These are phyloP conservation scores for Drosophila paulistorum DNA, from an alignment of 1,140 invertebrate species.

Conservation along the genomic window DNA sequence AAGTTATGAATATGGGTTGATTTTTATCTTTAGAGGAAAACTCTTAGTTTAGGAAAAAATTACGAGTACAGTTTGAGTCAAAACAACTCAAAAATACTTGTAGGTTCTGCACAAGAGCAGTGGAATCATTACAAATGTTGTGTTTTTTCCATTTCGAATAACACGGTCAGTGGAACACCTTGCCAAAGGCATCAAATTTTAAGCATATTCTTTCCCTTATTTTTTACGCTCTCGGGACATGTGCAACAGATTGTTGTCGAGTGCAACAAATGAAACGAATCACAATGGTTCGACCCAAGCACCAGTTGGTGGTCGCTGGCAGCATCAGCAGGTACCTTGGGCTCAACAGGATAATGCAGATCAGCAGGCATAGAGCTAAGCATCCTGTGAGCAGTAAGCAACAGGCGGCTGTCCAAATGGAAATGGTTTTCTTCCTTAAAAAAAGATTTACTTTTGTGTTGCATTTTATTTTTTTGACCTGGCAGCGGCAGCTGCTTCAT, in stretches of 20 bases:
- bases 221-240: slow-evolving; percentile 63
- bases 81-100: slow-evolving; percentile 28
- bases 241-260: slow-evolving; percentile 70
- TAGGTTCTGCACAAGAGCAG: neutral
- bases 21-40: no score
- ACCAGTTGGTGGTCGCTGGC: slow-evolving; percentile 63
- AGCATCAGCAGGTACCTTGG: slow-evolving; percentile 58
- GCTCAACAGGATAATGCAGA: slow-evolving; percentile 56
- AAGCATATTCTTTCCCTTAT: slow-evolving; percentile 21
- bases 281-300: slow-evolving; percentile 37
- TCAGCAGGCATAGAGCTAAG: slow-evolving; percentile 18
- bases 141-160: slow-evolving; percentile 11
- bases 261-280: slow-evolving; percentile 74
- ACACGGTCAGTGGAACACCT: slow-evolving; percentile 73
- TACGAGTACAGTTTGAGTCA: slow-evolving; percentile 10
- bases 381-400: slow-evolving; percentile 37
- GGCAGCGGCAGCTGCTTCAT: slow-evolving; percentile 46
- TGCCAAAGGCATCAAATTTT: slow-evolving; percentile 68
- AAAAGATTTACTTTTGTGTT: slow-evolving; percentile 73
- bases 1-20: no score
- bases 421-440: slow-evolving; percentile 54
- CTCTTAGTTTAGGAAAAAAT: slow-evolving; percentile 26
- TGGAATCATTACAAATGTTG: slow-evolving; percentile 47
- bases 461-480: slow-evolving; percentile 31
- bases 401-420: slow-evolving; percentile 68